Conservation (phyloP, 2,113 vertebrate genomes). For the Alligator mississippiensis region DNA sequence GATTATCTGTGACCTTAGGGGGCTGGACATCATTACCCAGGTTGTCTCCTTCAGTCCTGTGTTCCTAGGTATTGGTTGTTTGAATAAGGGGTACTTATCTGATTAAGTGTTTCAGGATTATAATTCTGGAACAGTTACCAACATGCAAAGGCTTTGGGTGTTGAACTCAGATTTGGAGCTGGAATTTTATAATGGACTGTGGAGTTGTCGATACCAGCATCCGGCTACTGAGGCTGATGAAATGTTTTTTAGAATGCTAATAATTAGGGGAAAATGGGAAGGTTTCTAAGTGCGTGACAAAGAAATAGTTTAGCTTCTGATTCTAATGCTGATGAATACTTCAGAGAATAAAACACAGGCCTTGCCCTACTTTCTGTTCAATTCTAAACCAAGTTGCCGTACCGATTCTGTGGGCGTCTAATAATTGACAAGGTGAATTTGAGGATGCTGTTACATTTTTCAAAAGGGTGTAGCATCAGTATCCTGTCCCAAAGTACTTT, state of each 20-base stretch:
- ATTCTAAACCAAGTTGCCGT: neutral
- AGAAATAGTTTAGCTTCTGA: conserved; percentile 1
- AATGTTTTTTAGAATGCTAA: conserved; percentile 37
- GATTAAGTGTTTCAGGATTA: too few species aligned
- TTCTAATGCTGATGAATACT: neutral
- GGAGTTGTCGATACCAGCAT: conserved; percentile 58
- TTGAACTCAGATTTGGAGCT: conserved; percentile 66
- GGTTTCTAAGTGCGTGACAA: conserved; percentile 25
- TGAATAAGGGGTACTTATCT: too few species aligned
- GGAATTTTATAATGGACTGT: conserved; percentile 64
- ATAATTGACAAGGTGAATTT: neutral
- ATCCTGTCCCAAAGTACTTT: neutral
- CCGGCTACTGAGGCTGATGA: conserved; percentile 62
- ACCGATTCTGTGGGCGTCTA: neutral
- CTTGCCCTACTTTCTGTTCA: neutral
- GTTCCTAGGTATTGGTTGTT: too few species aligned
- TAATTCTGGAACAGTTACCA: conserved; percentile 54
- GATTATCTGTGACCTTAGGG: too few species aligned
- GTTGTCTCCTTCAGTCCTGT: too few species aligned
- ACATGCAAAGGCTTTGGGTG: conserved; percentile 61
- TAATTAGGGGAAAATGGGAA: conserved; percentile 42
- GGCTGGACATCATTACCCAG: too few species aligned
- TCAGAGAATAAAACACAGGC: neutral
- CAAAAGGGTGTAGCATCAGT: neutral
- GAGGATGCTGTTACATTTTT: neutral